Evolutionary conservation across 2,113 vertebrate species (phyloP).

Genomic region (Myrmecobius fasciatus): DNA sequence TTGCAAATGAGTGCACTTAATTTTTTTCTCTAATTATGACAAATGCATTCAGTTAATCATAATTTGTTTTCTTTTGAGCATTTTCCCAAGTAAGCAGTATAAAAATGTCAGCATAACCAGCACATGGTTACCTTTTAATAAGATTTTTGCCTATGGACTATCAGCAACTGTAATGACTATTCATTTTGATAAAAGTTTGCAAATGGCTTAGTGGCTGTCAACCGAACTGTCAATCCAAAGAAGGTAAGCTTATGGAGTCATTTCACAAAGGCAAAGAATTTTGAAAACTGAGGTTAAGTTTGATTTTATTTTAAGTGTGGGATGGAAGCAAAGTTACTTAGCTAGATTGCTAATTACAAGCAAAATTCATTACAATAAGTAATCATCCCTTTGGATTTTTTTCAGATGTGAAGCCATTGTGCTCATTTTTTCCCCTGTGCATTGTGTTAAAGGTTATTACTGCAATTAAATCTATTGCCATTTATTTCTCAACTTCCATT

Average conservation of each 20-base stretch:
- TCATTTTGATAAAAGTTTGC: conserved; percentile 70
- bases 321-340: conserved; percentile 53
- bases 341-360: conserved; percentile 77
- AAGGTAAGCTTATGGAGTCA: conserved; percentile 59
- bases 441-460: conserved; percentile 21
- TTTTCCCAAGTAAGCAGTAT: conserved; percentile 15
- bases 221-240: conserved; percentile 67
- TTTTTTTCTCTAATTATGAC: conserved; percentile 72
- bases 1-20: conserved; percentile 65
- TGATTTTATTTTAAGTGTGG: conserved; percentile 48
- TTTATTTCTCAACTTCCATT: conserved; percentile 37
- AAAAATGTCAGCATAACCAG: conserved; percentile 19
- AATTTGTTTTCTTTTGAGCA: conserved; percentile 33
- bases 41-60: conserved; percentile 44
- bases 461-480: conserved; percentile 43
- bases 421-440: conserved; percentile 47
- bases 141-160: conserved; percentile 54
- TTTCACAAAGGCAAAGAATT: conserved; percentile 72
- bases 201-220: conserved; percentile 68
- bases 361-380: conserved; percentile 68
- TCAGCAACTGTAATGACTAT: conserved; percentile 56
- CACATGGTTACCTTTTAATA: conserved; percentile 51
- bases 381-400: conserved; percentile 28
- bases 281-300: conserved; percentile 70
- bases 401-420: conserved; percentile 7